Conservation (phyloP, 2,113 vertebrate genomes). For the Eclectus roratus region DNA sequence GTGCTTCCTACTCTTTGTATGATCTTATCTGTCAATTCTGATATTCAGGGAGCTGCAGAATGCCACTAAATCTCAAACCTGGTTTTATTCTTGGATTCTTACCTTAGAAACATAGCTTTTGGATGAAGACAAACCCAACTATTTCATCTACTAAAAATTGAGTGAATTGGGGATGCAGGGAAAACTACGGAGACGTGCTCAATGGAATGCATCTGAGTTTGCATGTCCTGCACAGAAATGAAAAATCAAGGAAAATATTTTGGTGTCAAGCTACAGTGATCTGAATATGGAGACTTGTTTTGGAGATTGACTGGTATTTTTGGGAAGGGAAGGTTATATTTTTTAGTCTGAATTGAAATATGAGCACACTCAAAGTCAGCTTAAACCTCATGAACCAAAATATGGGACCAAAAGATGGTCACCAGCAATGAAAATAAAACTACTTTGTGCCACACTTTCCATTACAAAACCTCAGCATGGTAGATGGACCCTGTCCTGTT, state of each 20-base stretch:
- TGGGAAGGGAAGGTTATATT: not conserved
- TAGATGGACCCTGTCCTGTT: not conserved
- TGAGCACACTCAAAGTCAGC: not conserved
- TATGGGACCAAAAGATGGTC: not conserved
- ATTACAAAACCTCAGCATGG: not conserved
- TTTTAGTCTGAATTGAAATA: not conserved
- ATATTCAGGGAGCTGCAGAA: not conserved
- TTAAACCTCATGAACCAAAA: not conserved
- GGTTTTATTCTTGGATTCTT: not conserved
- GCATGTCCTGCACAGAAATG: not conserved
- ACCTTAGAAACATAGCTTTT: not conserved
- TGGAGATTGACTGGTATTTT: not conserved
- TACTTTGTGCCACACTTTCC: not conserved
- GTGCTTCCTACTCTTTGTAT: not conserved
- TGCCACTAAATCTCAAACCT: not conserved
- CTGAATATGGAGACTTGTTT: not conserved
- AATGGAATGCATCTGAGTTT: not conserved
- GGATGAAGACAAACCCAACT: not conserved
- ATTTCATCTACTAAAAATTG: not conserved
- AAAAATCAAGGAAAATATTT: not conserved
- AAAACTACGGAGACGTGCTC: not conserved
- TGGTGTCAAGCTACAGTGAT: not conserved
- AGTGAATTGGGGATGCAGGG: not conserved
- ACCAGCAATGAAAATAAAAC: not conserved
- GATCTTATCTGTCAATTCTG: not conserved